Evolutionary conservation across 2,113 vertebrate species (phyloP).

Genomic region (Laticauda colubrina): DNA sequence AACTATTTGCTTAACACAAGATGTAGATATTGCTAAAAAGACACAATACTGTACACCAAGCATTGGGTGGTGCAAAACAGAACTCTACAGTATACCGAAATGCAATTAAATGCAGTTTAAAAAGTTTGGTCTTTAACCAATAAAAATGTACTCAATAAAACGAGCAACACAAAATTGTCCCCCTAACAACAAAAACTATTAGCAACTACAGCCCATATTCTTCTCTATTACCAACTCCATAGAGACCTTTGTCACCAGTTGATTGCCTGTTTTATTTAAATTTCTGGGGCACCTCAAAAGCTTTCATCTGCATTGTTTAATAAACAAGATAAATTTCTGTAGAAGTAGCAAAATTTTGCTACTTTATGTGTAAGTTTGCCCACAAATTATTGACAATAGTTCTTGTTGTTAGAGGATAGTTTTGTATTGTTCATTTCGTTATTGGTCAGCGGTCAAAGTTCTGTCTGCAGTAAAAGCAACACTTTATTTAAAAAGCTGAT

Average conservation of each 20-base stretch:
- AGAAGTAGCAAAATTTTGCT: background rate
- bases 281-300: background rate
- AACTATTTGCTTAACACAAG: background rate
- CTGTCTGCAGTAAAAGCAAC: background rate
- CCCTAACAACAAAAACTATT: background rate
- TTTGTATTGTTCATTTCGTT: background rate
- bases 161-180: background rate
- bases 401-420: background rate
- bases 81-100: background rate
- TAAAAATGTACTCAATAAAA: background rate
- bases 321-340: background rate
- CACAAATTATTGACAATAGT: background rate
- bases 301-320: background rate
- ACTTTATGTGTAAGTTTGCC: background rate
- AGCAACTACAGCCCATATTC: background rate
- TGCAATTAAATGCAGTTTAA: background rate
- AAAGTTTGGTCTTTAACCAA: background rate
- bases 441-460: background rate
- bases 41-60: background rate
- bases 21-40: background rate
- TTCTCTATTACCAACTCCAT: background rate
- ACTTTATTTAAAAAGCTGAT: background rate
- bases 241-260: background rate
- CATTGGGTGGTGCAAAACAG: background rate
- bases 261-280: background rate